Conservation (phyloP, 1,140 invertebrate genomes). For the Sipha flava region DNA sequence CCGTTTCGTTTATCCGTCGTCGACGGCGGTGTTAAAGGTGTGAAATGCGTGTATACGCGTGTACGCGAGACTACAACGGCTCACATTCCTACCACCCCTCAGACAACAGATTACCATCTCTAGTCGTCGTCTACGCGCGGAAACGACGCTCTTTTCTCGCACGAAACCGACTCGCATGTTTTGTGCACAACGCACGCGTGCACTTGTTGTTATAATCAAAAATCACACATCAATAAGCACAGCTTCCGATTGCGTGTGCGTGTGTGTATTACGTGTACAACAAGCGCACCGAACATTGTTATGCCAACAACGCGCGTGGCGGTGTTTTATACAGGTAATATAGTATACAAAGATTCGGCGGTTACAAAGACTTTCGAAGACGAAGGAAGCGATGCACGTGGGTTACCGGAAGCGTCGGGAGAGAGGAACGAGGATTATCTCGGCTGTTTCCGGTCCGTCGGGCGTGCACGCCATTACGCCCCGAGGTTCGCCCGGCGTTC, state of each 20-base stretch:
- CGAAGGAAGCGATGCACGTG: not conserved
- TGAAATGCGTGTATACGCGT: too few species aligned
- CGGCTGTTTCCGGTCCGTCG: constrained; percentile 13
- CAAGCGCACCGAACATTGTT: not conserved
- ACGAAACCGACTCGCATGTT: not conserved
- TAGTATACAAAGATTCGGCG: not conserved
- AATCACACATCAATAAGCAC: constrained; percentile 8
- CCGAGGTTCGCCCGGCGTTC: not conserved
- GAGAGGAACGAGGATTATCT: not conserved
- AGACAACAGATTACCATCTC: not conserved
- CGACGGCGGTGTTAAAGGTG: not conserved
- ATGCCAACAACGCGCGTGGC: not conserved
- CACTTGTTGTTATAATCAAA: not conserved
- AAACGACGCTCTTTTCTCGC: not conserved
- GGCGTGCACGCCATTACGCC: not conserved
- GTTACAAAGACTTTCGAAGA: not conserved
- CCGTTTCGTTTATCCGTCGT: not conserved
- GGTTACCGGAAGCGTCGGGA: not conserved
- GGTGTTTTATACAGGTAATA: not conserved
- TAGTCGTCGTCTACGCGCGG: not conserved
- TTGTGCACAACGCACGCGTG: not conserved
- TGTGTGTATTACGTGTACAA: not conserved
- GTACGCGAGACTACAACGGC: too few species aligned
- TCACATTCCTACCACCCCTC: too few species aligned
- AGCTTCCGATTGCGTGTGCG: not conserved